These are phyloP conservation scores for Scrobipalpa atriplicella DNA, from an alignment of 2,888 invertebrate species.

Conservation along the genomic window DNA sequence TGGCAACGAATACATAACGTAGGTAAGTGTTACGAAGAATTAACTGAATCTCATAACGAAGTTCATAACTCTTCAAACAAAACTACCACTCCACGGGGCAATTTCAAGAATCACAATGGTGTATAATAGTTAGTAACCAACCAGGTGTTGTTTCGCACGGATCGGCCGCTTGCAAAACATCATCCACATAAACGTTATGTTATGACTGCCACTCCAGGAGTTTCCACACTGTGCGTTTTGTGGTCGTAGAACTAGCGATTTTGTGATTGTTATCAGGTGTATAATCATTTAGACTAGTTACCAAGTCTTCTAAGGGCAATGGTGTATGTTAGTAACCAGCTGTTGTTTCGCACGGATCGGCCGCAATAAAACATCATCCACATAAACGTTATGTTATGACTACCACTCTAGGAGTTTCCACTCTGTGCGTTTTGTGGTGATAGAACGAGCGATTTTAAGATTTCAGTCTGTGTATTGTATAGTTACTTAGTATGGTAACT, in stretches of 20 bases:
- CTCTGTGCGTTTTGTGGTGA: background rate
- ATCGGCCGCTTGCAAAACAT: background rate
- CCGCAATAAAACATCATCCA: background rate
- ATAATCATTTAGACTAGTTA: no score
- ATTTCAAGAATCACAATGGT: background rate
- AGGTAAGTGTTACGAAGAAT: no score
- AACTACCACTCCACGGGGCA: background rate
- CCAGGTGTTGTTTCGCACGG: conserved; percentile 1
- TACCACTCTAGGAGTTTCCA: background rate
- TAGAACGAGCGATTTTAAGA: background rate
- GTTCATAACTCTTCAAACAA: background rate
- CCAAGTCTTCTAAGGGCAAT: background rate
- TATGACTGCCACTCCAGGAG: background rate
- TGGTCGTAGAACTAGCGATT: background rate
- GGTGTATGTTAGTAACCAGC: background rate
- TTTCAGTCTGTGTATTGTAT: background rate
- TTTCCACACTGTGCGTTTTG: background rate
- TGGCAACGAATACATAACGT: no score
- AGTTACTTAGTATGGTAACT: no score
- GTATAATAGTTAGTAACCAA: background rate
- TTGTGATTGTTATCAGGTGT: background rate
- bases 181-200: background rate
- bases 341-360: background rate
- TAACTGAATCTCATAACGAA: no score
- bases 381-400: background rate